These are phyloP conservation scores for Psylliodes chrysocephalus DNA, from an alignment of 2,888 invertebrate species.

Conservation along the genomic window DNA sequence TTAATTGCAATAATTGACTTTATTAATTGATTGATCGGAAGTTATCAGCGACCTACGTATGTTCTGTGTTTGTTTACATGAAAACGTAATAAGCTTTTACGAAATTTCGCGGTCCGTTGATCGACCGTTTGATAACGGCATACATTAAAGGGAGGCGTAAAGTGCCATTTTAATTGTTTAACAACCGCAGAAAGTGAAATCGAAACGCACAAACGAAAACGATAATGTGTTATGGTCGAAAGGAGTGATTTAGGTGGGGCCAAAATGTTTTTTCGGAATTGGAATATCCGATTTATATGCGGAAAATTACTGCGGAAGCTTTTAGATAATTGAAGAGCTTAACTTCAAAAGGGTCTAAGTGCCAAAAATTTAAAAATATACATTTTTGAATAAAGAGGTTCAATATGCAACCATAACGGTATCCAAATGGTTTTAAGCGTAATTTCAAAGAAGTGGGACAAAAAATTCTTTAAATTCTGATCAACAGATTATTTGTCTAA, in stretches of 20 bases:
- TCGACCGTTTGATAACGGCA: conserved; percentile 7
- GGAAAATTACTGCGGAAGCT: no score
- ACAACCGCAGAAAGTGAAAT: conserved; percentile 34
- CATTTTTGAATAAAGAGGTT: no score
- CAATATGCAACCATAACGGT: no score
- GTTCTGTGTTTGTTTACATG: not conserved
- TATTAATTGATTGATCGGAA: conserved; percentile 38
- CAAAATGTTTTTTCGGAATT: no score
- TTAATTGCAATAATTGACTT: conserved; percentile 41
- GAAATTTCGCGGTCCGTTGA: conserved; percentile 9
- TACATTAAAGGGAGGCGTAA: conserved; percentile 24
- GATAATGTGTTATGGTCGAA: conserved; percentile 17
- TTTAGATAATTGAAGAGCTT: no score
- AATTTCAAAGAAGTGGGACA: no score
- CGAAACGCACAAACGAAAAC: conserved; percentile 4
- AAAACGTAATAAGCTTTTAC: conserved; percentile 12
- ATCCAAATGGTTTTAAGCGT: no score
- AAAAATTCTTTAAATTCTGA: no score
- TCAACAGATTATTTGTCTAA: no score
- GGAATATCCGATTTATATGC: no score
- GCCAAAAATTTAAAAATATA: no score
- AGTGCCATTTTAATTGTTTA: conserved; percentile 33
- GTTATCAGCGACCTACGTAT: conserved; percentile 23
- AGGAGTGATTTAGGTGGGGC: conserved; percentile 2
- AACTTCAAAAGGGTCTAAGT: no score